These are phyloP conservation scores for Sinocyclocheilus grahami DNA, from an alignment of 2,113 vertebrate genomes.

Conservation along the genomic window DNA sequence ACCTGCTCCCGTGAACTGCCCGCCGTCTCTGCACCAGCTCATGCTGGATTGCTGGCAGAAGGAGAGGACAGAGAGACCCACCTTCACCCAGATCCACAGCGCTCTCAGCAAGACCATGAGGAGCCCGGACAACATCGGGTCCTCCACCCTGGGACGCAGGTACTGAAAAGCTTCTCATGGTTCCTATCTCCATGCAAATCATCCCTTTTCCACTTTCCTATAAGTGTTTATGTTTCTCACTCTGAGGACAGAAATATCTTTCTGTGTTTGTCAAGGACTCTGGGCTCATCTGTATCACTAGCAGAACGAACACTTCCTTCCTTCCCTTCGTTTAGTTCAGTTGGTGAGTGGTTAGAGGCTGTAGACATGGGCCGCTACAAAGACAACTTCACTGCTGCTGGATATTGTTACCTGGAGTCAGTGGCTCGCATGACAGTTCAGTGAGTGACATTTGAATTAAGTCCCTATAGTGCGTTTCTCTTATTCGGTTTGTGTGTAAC, in stretches of 20 bases:
- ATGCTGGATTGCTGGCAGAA: conserved; percentile 98
- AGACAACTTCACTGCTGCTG: conserved; percentile 90
- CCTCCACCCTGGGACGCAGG: conserved; percentile 80
- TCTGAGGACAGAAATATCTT: neutral
- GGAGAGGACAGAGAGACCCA: conserved; percentile 87
- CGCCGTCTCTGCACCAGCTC: conserved; percentile 84
- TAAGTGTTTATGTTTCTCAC: too few species aligned
- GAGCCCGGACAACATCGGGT: conserved; percentile 77
- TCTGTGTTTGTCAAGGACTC: conserved; percentile 73
- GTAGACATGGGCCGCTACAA: conserved; percentile 94
- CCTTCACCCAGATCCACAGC: conserved; percentile 89
- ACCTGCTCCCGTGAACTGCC: conserved; percentile 89
- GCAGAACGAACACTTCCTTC: conserved; percentile 81
- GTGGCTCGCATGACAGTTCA: conserved; percentile 92
- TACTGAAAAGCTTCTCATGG: conserved; percentile 52
- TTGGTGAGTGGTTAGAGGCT: conserved; percentile 93
- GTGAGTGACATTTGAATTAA: conserved; percentile 77
- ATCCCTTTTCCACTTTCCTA: neutral
- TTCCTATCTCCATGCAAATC: neutral
- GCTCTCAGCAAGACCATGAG: conserved; percentile 88
- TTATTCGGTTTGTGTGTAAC: conserved; percentile 19
- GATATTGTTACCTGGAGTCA: conserved; percentile 91
- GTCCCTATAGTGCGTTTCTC: neutral
- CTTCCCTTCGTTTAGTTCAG: conserved; percentile 88
- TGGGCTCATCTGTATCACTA: conserved; percentile 79